phyloP scores from a whole-genome alignment of 2,888 invertebrate species.

The Erebia palarica region DNA sequence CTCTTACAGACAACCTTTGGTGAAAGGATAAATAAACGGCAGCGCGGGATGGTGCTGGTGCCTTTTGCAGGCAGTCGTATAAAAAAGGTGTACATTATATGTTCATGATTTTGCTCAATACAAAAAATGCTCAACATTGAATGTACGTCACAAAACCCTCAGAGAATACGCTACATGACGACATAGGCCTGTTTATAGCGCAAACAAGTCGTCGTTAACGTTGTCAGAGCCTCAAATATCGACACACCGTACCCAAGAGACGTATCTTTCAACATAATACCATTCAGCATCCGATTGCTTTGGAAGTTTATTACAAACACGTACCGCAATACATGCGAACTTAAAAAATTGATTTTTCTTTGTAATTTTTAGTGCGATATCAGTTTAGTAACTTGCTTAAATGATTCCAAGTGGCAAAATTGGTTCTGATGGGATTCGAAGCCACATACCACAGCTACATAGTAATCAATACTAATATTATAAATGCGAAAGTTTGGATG shows the following conservation, averaged over 20 bases:
- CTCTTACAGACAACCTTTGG: too few relatives aligned
- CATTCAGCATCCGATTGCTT: slow-evolving; percentile 8
- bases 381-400: too few relatives aligned
- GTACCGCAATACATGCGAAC: background rate
- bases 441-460: too few relatives aligned
- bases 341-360: background rate
- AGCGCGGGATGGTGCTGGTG: too few relatives aligned
- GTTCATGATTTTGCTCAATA: background rate
- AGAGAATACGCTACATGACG: background rate
- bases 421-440: too few relatives aligned
- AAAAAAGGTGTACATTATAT: too few relatives aligned
- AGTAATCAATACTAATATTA: too few relatives aligned
- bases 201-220: slow-evolving; percentile 3
- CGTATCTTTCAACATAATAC: slow-evolving; percentile 4
- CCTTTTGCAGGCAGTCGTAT: too few relatives aligned
- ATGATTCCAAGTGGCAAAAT: too few relatives aligned
- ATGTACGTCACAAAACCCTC: background rate
- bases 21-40: too few relatives aligned
- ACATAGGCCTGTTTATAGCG: slow-evolving; percentile 8
- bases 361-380: too few relatives aligned
- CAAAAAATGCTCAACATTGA: background rate
- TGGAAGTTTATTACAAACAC: background rate
- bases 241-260: background rate
- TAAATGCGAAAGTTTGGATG: too few relatives aligned
- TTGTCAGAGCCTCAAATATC: slow-evolving; percentile 9